Evolutionary conservation across 1,140 invertebrate species (phyloP), one percentile per base, ranked within the genome.

Genomic region (Gryon sp.): DNA sequence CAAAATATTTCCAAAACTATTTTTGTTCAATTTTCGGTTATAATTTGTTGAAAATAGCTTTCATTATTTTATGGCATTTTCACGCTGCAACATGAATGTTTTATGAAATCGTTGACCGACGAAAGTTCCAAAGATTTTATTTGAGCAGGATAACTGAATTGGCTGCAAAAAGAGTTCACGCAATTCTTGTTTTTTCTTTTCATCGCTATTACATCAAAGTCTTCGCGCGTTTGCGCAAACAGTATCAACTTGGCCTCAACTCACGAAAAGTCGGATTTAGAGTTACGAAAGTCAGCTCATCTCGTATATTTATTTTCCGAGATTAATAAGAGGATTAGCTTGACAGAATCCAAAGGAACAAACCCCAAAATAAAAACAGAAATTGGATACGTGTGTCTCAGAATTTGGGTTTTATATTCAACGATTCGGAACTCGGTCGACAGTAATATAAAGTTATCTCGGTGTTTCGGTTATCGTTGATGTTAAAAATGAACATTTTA

Each of bases 281-380:
- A 57, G 52, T 69, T 52, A 60, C 65, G 12, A 60, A 69, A 69
- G 53, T 69, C 53, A 52, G 53, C 65, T 69, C 53, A 69, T 69
- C 65, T 53, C 34, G 16, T 69, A 69, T 60, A 60, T 69, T 52
- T 60, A 59, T 69, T 69, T 66, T 15, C 12, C 40, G 50, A 66
- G 62, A 66, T 63, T 63, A 63, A 63, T 63, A 63, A 63, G 45
- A 24, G 45, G 59, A 62, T 62, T 50, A 62, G 14, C n/a, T 6
- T 18, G 22, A 11, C 45, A 14, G 4, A 62, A 62, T 40, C 22
- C 34, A 26, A 45, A 34, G 24, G 52, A 43, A 59, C 55, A 46
- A 46, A 45, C 40, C 19, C n/a, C n/a, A 32, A 59, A 45, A 59
- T 45, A 59, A 45, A 59, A 30, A 1, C 14, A 12, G 14, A 34